Conservation (phyloP, 1,140 invertebrate species). For the Bombyx mori region DNA sequence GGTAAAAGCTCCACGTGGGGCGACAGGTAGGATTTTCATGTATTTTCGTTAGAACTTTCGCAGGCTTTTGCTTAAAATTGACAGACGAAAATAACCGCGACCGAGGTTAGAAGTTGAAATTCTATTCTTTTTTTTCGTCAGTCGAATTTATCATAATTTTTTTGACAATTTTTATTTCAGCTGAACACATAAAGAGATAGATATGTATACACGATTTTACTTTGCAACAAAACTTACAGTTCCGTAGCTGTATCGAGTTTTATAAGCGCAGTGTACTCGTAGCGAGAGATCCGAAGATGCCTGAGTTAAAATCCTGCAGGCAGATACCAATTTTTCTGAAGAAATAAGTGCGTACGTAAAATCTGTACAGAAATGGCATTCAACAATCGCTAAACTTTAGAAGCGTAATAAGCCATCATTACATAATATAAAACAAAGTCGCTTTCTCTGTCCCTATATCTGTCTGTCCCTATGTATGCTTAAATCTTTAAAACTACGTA, state of each 20-base stretch:
- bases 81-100: neutral
- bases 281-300: too few species aligned
- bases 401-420: neutral
- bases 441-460: too few species aligned
- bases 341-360: neutral
- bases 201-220: too few species aligned
- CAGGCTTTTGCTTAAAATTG: neutral
- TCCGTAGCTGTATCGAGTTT: too few species aligned
- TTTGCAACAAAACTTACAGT: too few species aligned
- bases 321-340: neutral
- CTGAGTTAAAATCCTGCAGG: too few species aligned
- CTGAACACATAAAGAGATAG: neutral
- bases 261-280: too few species aligned
- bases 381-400: neutral
- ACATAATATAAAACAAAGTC: too few species aligned
- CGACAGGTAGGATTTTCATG: slow-evolving; percentile 1
- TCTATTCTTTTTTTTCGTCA: neutral
- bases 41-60: neutral
- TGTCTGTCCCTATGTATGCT: too few species aligned
- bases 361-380: neutral
- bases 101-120: neutral
- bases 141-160: neutral
- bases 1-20: slow-evolving; percentile 1
- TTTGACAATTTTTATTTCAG: neutral
- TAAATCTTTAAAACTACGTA: too few species aligned